Base-by-base conservation (phyloP, 2,888 invertebrate genomes). In the Geophilus truncorum region DNA sequence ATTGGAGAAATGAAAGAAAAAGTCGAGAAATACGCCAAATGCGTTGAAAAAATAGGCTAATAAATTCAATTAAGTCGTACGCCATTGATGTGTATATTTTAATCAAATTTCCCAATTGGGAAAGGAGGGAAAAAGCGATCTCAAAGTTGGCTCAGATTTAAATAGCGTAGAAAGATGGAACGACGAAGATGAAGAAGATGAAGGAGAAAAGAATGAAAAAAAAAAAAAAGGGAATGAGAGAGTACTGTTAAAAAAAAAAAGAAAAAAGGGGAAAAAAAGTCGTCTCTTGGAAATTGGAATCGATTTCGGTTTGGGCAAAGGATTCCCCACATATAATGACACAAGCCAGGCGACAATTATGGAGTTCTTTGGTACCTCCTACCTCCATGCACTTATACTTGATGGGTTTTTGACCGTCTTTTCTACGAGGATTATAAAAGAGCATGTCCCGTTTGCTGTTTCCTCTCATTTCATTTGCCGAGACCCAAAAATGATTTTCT, bases 371-470 rank as follows among this genome's bases (percentile, higher is more conserved):
- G 28, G 25, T 15, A 25, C 62, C 25, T 62, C 62, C 45, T 25
- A 62, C 62, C 23, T 62, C 62, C 62, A 25, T 28, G 62, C 62
- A 25, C 62, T 62, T 62, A 62, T 62, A 62, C 28, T 23, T 62
- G 62, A 62, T 62, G 62, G 62, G 62, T 62, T 62, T 62, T 62
- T 62, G 62, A 62, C 62, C 62, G 62, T 62, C 62, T 62, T 62
- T 62, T 62, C 62, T 62, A 62, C 23, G 62, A 62, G 62, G 62
- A 62, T 62, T 62, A 62, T 62, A 62, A 62, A 62, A 28, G 25
- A 62, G 62, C 62, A 62, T 62, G 62, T 62, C 62, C 62, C 62
- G 62, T 62, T 62, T 62, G 62, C 62, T 62, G 23, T 62, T 62
- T 62, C 62, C 62, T 62, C 25, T 28, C 62, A 62, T 62, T 62